Conservation (phyloP, 2,797 vertebrate genomes). For the Lutjanus argentimaculatus region DNA sequence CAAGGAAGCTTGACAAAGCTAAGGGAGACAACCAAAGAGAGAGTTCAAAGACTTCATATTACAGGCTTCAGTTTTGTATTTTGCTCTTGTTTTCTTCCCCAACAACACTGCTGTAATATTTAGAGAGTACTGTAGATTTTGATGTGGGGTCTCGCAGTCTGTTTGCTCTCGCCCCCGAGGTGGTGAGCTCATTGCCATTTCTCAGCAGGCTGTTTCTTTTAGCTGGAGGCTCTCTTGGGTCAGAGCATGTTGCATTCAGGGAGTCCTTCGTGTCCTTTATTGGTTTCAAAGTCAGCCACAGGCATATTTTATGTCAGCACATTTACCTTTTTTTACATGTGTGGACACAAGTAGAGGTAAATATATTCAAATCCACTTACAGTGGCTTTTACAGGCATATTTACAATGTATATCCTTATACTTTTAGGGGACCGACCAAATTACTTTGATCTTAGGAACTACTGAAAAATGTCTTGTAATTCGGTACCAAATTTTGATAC, state of each 20-base stretch:
- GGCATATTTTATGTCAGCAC: neutral
- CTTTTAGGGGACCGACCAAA: no score
- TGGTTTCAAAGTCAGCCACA: conserved; percentile 26
- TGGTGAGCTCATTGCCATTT: conserved; percentile 21
- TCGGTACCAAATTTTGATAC: no score
- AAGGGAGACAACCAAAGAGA: conserved; percentile 1
- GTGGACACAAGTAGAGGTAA: neutral
- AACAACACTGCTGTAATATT: neutral
- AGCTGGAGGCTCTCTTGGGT: conserved; percentile 6
- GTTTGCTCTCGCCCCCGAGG: neutral
- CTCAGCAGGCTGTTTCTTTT: conserved; percentile 21
- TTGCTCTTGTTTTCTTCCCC: neutral
- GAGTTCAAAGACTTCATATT: neutral
- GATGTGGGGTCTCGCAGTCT: neutral
- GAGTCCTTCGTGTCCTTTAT: conserved; percentile 19
- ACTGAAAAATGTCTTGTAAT: no score
- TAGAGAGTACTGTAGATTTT: neutral
- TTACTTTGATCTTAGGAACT: no score
- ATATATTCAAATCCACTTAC: neutral
- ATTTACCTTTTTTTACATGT: neutral
- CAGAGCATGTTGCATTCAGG: neutral
- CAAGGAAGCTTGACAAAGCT: conserved; percentile 11
- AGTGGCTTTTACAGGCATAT: neutral
- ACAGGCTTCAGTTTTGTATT: neutral
- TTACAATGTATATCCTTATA: neutral